Evolutionary conservation across 2,888 invertebrate genomes (phyloP).

Genomic region (Nephrocerus scutellatus): DNA sequence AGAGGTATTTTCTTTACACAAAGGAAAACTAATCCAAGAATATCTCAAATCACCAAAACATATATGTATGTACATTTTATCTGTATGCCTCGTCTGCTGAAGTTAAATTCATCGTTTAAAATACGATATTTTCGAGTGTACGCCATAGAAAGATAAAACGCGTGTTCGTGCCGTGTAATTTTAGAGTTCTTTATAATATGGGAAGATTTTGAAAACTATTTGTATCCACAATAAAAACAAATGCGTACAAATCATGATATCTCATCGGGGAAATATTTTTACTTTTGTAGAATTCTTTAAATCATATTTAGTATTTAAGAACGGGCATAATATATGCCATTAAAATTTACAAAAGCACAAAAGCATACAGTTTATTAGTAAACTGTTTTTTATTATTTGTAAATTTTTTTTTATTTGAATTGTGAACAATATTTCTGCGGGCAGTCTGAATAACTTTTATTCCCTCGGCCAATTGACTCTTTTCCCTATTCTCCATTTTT

Average conservation of each 20-base stretch:
- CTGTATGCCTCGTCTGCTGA: too few species aligned
- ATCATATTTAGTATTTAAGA: too few species aligned
- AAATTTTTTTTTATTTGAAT: too few species aligned
- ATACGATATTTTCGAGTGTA: conserved; percentile 17
- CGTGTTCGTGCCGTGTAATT: conserved; percentile 28
- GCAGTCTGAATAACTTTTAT: too few species aligned
- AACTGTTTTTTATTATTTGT: too few species aligned
- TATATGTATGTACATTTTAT: too few species aligned
- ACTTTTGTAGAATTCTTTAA: conserved; percentile 4
- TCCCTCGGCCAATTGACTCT: too few species aligned
- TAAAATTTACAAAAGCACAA: neutral
- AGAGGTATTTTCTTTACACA: conserved; percentile 42
- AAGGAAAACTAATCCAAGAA: conserved; percentile 45
- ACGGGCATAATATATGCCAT: neutral
- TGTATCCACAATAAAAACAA: conserved; percentile 1
- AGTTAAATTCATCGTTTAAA: too few species aligned
- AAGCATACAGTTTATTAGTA: too few species aligned
- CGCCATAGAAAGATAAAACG: conserved; percentile 10
- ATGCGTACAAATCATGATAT: conserved; percentile 6
- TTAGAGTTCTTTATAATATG: conserved; percentile 35
- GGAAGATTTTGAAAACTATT: conserved; percentile 27
- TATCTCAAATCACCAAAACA: conserved; percentile 36
- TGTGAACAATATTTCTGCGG: too few species aligned
- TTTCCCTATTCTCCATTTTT: too few species aligned
- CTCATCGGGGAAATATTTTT: neutral